Percentiles rank a stretch among this genome's conserved stretches.
These are phyloP conservation scores for Apocrypta bakeri DNA, from an alignment of 1,140 invertebrate species.

Conservation along the genomic window DNA sequence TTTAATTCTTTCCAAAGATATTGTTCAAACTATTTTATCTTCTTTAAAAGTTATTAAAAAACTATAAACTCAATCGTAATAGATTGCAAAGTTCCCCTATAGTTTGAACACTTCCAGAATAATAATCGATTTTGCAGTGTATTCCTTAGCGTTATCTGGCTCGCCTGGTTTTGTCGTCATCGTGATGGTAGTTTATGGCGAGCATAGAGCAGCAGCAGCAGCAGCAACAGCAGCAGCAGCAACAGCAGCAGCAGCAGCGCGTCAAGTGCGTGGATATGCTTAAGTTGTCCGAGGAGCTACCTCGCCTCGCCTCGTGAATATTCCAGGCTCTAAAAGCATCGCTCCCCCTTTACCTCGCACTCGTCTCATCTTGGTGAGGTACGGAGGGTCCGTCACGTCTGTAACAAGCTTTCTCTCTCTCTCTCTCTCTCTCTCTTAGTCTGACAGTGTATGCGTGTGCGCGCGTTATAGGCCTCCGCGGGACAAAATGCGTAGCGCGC, in stretches of 20 bases:
- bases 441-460: not conserved
- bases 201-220: not conserved
- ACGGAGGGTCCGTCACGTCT: conserved; percentile 69
- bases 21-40: too few relatives aligned
- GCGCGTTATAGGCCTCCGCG: conserved; percentile 54
- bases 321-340: conserved; percentile 71
- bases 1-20: too few relatives aligned
- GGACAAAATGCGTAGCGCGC: conserved; percentile 35
- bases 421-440: conserved; percentile 41
- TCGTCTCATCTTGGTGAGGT: conserved; percentile 57
- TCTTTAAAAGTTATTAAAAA: too few relatives aligned
- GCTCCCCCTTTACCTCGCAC: conserved; percentile 58
- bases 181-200: not conserved
- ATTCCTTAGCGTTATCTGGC: not conserved
- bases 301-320: conserved; percentile 65
- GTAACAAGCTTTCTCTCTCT: conserved; percentile 62
- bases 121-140: not conserved
- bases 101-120: too few relatives aligned
- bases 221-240: not conserved
- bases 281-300: conserved; percentile 38
- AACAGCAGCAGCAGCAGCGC: not conserved
- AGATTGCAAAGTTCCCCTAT: too few relatives aligned
- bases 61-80: too few relatives aligned
- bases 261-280: conserved; percentile 38
- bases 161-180: not conserved